Conservation (phyloP, 2,888 invertebrate genomes). For the Scaptomyza parva region DNA sequence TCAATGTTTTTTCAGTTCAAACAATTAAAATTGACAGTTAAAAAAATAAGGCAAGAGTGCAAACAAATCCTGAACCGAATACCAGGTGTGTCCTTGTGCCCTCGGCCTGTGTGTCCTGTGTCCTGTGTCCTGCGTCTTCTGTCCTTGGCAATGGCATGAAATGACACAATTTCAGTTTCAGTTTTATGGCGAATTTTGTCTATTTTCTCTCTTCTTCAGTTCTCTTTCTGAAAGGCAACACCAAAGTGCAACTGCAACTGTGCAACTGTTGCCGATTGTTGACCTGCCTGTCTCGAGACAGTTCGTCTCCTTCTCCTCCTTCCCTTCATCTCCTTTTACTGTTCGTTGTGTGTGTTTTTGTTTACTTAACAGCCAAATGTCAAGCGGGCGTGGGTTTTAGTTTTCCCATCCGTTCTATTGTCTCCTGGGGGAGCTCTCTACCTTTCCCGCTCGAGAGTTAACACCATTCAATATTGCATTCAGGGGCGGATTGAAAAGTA, state of each 20-base stretch:
- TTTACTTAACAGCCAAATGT: slow-evolving; percentile 77
- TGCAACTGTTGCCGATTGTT: slow-evolving; percentile 54
- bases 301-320: slow-evolving; percentile 3
- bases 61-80: slow-evolving; percentile 39
- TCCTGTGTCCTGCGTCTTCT: neutral
- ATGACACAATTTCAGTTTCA: slow-evolving; percentile 83
- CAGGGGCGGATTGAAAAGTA: slow-evolving; percentile 16
- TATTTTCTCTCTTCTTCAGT: slow-evolving; percentile 18
- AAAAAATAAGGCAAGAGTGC: slow-evolving; percentile 43
- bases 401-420: slow-evolving; percentile 70
- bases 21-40: slow-evolving; percentile 72
- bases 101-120: slow-evolving; percentile 20
- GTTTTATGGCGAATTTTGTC: slow-evolving; percentile 58
- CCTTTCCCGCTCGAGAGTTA: slow-evolving; percentile 63
- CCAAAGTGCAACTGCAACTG: slow-evolving; percentile 52
- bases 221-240: slow-evolving; percentile 71
- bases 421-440: slow-evolving; percentile 19
- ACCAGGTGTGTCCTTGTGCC: slow-evolving; percentile 54
- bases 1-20: slow-evolving; percentile 52
- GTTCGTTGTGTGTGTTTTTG: slow-evolving; percentile 35
- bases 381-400: slow-evolving; percentile 74
- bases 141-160: slow-evolving; percentile 71
- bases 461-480: slow-evolving; percentile 49
- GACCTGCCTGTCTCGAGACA: slow-evolving; percentile 56
- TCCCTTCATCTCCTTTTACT: slow-evolving; percentile 15